phyloP scores from a whole-genome alignment of 2,113 vertebrate species.

The Indri indri region DNA sequence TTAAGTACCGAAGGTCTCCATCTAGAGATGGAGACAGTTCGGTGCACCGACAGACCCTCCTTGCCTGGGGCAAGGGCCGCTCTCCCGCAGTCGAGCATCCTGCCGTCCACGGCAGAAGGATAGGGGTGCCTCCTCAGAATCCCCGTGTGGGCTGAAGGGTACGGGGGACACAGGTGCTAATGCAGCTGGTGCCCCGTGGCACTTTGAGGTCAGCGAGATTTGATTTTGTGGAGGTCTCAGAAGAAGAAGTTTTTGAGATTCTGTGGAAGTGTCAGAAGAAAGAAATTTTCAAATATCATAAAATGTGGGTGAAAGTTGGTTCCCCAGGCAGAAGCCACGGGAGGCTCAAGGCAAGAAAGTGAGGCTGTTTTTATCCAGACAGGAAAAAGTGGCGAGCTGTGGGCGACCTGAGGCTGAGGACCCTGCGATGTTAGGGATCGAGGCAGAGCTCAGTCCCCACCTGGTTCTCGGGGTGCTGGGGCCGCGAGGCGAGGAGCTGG shows the following conservation, averaged over 20 bases:
- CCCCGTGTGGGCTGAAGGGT: neutral
- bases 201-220: neutral
- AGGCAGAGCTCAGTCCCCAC: neutral
- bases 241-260: neutral
- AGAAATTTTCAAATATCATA: neutral
- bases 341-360: neutral
- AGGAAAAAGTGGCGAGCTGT: neutral
- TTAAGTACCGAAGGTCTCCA: neutral
- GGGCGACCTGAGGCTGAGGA: neutral
- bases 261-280: neutral
- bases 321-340: neutral
- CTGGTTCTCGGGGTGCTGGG: neutral
- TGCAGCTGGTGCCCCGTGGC: neutral
- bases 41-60: neutral
- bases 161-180: too few species aligned
- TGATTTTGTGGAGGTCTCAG: neutral
- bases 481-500: neutral
- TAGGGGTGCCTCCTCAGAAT: neutral
- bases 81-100: neutral
- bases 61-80: neutral
- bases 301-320: neutral
- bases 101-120: neutral
- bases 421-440: neutral
- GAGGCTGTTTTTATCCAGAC: neutral
- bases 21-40: neutral